These are phyloP conservation scores for Colletes latitarsis DNA, from an alignment of 1,140 invertebrate genomes.

Conservation along the genomic window DNA sequence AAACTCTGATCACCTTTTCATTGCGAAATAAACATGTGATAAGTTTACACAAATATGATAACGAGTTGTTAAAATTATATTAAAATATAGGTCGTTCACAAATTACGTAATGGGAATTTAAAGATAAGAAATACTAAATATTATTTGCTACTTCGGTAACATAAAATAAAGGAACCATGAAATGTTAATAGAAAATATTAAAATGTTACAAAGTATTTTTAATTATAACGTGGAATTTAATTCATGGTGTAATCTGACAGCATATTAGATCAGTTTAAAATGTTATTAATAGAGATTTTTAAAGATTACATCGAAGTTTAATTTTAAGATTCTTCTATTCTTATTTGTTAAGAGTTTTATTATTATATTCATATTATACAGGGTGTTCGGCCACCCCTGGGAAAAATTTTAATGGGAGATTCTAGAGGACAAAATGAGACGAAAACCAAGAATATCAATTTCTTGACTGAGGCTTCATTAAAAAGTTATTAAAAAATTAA, in stretches of 20 bases:
- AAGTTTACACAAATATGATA: slow-evolving; percentile 36
- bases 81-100: slow-evolving; percentile 52
- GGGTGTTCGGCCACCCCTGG: no score
- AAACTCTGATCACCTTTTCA: slow-evolving; percentile 52
- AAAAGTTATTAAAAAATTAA: no score
- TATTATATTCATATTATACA: background rate
- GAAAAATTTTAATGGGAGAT: no score
- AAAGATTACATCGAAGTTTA: background rate
- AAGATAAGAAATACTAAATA: slow-evolving; percentile 1
- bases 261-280: background rate
- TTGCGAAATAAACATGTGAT: slow-evolving; percentile 37
- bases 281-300: background rate
- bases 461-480: no score
- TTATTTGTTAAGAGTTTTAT: slow-evolving; percentile 13
- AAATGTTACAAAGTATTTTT: background rate
- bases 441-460: no score
- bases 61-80: slow-evolving; percentile 35
- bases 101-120: slow-evolving; percentile 63
- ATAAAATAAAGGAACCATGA: slow-evolving; percentile 11
- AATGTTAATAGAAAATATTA: background rate
- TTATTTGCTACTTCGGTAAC: background rate
- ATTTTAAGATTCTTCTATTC: slow-evolving; percentile 9
- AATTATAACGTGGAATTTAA: background rate
- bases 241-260: background rate
- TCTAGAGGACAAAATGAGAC: no score